Evolutionary conservation across 1,140 invertebrate genomes (phyloP).

Genomic region (Bactericera cockerelli): DNA sequence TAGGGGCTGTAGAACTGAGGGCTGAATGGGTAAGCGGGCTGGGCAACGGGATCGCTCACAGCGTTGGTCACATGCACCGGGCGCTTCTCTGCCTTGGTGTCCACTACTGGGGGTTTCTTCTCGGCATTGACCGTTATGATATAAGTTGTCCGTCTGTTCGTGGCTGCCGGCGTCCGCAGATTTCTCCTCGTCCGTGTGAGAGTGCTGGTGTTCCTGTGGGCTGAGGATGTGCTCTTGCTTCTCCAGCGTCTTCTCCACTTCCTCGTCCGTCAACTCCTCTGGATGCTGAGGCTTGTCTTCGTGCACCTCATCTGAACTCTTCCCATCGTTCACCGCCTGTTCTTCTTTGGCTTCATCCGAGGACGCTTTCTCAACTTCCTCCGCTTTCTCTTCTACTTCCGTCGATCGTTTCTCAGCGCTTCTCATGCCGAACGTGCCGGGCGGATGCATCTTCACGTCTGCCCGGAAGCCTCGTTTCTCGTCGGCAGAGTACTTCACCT

Average conservation of each 20-base stretch:
- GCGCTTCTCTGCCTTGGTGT: background rate
- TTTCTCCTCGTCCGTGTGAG: background rate
- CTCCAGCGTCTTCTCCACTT: background rate
- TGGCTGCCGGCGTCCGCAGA: background rate
- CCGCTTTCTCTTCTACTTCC: background rate
- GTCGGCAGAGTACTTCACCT: constrained; percentile 27
- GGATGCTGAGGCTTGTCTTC: background rate
- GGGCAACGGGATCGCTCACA: background rate
- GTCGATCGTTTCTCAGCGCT: background rate
- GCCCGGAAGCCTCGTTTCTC: constrained; percentile 18
- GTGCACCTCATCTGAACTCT: background rate
- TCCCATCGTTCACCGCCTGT: background rate
- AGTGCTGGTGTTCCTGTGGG: constrained; percentile 6
- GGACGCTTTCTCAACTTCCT: background rate
- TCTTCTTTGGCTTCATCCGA: background rate
- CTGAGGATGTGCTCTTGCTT: constrained; percentile 1
- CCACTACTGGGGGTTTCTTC: background rate
- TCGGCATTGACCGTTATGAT: background rate
- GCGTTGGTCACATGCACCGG: background rate
- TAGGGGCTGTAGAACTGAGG: background rate
- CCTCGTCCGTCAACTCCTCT: background rate
- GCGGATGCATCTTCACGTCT: constrained; percentile 12
- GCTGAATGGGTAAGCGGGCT: background rate
- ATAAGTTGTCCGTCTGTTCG: background rate
- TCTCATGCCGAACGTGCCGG: background rate